Percentiles rank a stretch among this genome's conserved stretches.
Evolutionary conservation across 64 coral and sea anemone genomes (phyloP).

Genomic region (Exaiptasia diaphana): DNA sequence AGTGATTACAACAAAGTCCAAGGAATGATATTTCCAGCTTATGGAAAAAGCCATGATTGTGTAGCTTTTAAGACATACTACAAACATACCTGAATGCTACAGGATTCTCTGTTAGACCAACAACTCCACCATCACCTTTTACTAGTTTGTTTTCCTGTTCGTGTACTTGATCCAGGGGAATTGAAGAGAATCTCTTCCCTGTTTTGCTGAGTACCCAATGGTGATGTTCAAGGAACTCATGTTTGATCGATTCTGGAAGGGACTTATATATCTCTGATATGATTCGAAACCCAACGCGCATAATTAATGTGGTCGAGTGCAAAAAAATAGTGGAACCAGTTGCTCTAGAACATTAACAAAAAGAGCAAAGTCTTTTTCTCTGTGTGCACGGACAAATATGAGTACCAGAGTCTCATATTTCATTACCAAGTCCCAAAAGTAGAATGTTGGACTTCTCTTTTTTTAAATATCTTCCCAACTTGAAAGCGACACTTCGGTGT

Average conservation of each 20-base stretch:
- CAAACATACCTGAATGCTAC: slow-evolving; percentile 45
- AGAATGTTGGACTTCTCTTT: slow-evolving; percentile 47
- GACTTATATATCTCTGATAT: slow-evolving; percentile 39
- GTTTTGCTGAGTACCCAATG: slow-evolving; percentile 37
- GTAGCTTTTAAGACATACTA: no score
- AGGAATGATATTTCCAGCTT: no score
- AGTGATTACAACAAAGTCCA: no score
- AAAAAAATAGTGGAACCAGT: slow-evolving; percentile 57
- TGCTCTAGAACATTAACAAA: slow-evolving; percentile 41
- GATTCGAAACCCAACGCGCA: slow-evolving; percentile 36
- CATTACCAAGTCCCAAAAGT: slow-evolving; percentile 55
- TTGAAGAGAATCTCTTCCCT: slow-evolving; percentile 24
- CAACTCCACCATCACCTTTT: slow-evolving; percentile 29
- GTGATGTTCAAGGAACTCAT: slow-evolving; percentile 9
- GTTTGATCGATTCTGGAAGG: slow-evolving; percentile 3
- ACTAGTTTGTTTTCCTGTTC: slow-evolving; percentile 61
- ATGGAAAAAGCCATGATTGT: no score
- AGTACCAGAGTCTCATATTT: slow-evolving; percentile 47
- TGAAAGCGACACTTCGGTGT: no score
- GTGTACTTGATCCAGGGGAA: slow-evolving; percentile 44
- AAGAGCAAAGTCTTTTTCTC: slow-evolving; percentile 20
- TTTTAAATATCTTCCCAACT: slow-evolving; percentile 31
- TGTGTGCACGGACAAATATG: slow-evolving; percentile 18
- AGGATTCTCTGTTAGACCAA: slow-evolving; percentile 53
- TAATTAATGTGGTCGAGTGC: slow-evolving; percentile 60